phyloP scores from a whole-genome alignment of 2,113 vertebrate species.

The Gallinago jamesoni region DNA sequence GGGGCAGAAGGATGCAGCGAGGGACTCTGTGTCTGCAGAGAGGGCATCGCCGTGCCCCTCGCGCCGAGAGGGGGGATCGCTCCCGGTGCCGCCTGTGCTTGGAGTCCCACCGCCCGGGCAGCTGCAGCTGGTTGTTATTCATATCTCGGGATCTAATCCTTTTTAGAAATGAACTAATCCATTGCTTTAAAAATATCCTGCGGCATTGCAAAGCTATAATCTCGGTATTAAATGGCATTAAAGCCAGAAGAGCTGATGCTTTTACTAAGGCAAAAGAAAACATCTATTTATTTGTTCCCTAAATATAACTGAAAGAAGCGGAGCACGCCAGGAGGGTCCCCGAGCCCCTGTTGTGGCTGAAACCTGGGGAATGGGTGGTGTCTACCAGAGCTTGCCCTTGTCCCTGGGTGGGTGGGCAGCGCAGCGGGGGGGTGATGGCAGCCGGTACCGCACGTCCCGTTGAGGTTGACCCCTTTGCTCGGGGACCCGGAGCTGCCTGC shows the following conservation, averaged over 20 bases:
- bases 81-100: rapidly evolving
- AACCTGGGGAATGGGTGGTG: rapidly evolving
- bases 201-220: not conserved
- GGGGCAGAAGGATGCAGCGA: not conserved
- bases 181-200: conserved; percentile 1
- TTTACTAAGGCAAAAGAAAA: not conserved
- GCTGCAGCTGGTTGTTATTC: not conserved
- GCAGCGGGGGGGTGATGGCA: rapidly evolving
- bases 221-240: not conserved
- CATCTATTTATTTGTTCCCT: not conserved
- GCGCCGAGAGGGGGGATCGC: rapidly evolving
- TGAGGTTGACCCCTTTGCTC: not conserved
- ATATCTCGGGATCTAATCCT: not conserved
- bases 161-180: not conserved
- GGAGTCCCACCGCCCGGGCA: not conserved
- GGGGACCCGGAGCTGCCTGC: not conserved
- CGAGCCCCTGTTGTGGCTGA: rapidly evolving
- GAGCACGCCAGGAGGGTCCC: not conserved
- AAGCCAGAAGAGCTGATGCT: not conserved
- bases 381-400: rapidly evolving
- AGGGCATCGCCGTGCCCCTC: not conserved
- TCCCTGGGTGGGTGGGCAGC: not conserved
- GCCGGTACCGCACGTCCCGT: rapidly evolving
- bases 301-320: not conserved
- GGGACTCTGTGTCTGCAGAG: not conserved